Evolutionary conservation across 2,797 vertebrate species (phyloP).

Genomic region (Muscicapa comitata): DNA sequence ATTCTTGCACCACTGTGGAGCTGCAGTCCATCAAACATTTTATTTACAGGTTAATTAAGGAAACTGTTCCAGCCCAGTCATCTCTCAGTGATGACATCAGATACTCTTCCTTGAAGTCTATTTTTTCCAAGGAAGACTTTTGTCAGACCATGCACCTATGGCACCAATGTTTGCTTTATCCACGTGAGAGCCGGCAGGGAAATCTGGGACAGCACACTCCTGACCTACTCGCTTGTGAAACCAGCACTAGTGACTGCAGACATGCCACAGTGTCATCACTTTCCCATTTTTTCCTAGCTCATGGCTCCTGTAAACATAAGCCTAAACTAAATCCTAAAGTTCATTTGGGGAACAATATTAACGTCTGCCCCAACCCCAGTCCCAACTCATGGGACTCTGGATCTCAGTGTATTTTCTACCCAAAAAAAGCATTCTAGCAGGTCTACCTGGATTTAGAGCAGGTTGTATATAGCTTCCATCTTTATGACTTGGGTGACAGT

Average conservation of each 20-base stretch:
- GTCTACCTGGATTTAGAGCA: background rate
- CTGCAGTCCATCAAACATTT: background rate
- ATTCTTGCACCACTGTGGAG: background rate
- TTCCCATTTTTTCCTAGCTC: background rate
- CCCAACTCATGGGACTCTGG: background rate
- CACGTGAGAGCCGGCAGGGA: background rate
- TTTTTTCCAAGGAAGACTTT: background rate
- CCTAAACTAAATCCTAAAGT: background rate
- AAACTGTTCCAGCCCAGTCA: background rate
- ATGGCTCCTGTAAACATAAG: background rate
- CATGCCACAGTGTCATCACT: background rate
- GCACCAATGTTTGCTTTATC: background rate
- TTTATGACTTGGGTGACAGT: background rate
- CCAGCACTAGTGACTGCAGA: background rate
- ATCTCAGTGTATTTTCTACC: background rate
- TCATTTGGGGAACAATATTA: background rate
- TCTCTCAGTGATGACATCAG: background rate
- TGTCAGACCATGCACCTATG: background rate
- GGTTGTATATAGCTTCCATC: background rate
- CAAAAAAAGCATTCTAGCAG: background rate
- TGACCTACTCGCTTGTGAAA: background rate
- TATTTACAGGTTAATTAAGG: conserved; percentile 17
- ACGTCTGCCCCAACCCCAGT: background rate
- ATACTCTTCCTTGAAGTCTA: background rate
- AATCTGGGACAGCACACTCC: background rate